phyloP scores from a whole-genome alignment of 2,888 invertebrate species.

The Caenorhabditis becei region DNA sequence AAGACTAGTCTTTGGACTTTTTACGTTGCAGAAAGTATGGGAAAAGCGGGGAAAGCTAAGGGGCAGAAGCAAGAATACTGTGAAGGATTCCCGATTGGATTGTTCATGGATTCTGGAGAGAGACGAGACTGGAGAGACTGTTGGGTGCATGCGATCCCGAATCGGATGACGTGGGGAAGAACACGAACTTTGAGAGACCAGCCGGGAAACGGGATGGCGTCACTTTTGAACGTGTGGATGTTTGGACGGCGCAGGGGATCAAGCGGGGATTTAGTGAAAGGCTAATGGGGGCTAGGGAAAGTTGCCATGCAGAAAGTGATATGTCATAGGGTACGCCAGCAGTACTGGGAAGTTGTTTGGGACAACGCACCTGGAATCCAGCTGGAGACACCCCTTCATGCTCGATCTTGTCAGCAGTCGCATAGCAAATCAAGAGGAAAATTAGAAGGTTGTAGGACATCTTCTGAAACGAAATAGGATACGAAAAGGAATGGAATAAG shows the following conservation, averaged over 20 bases:
- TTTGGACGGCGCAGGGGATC: conserved; percentile 6
- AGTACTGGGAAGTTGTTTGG: no score
- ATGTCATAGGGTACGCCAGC: no score
- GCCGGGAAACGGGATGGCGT: conserved; percentile 9
- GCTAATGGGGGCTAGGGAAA: neutral
- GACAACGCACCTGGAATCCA: conserved; percentile 21
- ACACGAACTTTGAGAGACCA: conserved; percentile 20
- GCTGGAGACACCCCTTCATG: conserved; percentile 8
- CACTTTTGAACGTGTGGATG: conserved; percentile 30
- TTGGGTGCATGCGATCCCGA: conserved; percentile 14
- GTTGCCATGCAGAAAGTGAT: no score
- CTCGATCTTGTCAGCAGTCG: conserved; percentile 40
- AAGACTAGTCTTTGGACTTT: conserved; percentile 4
- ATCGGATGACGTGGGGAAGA: conserved; percentile 17
- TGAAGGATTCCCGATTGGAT: neutral
- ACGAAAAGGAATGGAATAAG: neutral
- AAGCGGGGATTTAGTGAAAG: neutral
- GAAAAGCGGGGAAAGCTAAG: conserved; percentile 4
- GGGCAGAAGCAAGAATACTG: neutral
- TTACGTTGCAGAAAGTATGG: conserved; percentile 4
- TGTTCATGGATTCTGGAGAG: neutral
- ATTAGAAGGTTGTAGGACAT: conserved; percentile 18
- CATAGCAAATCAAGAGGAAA: conserved; percentile 40
- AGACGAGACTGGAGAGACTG: conserved; percentile 1
- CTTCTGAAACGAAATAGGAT: conserved; percentile 15